These are phyloP conservation scores for Ostrea denselamellosa DNA, from an alignment of 1,140 invertebrate species.

Conservation along the genomic window DNA sequence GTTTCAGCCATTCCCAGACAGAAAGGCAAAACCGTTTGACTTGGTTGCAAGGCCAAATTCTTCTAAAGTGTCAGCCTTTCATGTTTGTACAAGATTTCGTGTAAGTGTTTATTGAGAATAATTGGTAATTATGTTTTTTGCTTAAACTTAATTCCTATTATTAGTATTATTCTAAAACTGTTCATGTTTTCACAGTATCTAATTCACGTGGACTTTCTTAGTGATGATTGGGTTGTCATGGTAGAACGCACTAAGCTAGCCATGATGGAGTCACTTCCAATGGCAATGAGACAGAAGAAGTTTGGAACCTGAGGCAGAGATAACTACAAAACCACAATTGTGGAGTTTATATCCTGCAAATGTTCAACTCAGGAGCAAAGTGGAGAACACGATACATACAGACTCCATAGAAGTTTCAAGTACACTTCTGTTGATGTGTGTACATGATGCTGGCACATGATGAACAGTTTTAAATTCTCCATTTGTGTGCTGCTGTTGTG, in stretches of 20 bases:
- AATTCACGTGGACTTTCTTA: constrained; percentile 41
- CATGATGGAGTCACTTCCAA: constrained; percentile 83
- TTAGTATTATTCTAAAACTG: neutral
- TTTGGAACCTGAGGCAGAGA: constrained; percentile 63
- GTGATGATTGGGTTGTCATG: constrained; percentile 82
- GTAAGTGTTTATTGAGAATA: neutral
- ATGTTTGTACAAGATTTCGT: constrained; percentile 29
- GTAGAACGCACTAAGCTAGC: constrained; percentile 85
- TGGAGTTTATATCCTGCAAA: no score
- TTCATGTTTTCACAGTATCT: constrained; percentile 82
- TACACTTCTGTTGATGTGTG: no score
- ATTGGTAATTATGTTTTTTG: no score
- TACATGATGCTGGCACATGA: no score
- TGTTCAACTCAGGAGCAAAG: no score
- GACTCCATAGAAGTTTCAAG: no score
- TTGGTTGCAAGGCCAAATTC: neutral
- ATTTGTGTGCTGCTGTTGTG: no score
- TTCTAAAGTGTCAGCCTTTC: neutral
- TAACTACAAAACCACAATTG: no score
- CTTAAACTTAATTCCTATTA: neutral
- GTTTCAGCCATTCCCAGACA: constrained; percentile 9
- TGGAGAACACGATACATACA: no score
- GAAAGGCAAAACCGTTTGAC: neutral
- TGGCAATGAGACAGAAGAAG: constrained; percentile 78
- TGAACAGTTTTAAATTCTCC: no score